These are phyloP conservation scores for Colossoma macropomum DNA, from an alignment of 2,113 vertebrate species.

Conservation along the genomic window DNA sequence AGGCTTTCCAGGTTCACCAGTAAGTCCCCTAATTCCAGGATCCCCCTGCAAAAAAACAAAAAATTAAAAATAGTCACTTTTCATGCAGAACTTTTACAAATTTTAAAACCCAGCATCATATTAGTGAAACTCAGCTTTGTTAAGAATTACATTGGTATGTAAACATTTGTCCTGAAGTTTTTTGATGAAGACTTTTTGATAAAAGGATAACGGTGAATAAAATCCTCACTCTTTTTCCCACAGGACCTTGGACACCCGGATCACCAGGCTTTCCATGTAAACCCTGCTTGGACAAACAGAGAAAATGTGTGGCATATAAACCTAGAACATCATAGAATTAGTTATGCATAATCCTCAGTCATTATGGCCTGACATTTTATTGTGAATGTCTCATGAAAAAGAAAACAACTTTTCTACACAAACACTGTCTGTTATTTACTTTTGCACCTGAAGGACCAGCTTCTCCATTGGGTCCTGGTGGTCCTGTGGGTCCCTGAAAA, in stretches of 20 bases:
- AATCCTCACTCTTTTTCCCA: conserved; percentile 74
- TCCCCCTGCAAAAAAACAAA: conserved; percentile 66
- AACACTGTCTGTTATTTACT: conserved; percentile 55
- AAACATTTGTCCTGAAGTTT: background rate
- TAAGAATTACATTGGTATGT: background rate
- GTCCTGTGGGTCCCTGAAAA: conserved; percentile 68
- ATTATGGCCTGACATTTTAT: too few species aligned
- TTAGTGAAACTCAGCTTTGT: background rate
- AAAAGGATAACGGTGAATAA: background rate
- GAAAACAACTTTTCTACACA: too few species aligned
- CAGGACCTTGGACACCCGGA: conserved; percentile 72
- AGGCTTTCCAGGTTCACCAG: conserved; percentile 68
- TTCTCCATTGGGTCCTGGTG: conserved; percentile 65
- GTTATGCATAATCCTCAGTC: too few species aligned
- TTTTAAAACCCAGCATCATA: too few species aligned
- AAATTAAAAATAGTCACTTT: background rate
- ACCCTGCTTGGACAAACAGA: conserved; percentile 65
- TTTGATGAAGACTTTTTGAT: background rate
- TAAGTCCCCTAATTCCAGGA: conserved; percentile 62
- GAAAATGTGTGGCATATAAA: background rate
- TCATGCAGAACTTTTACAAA: background rate
- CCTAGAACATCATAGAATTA: too few species aligned
- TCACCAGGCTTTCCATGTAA: conserved; percentile 69
- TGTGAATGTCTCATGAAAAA: too few species aligned
- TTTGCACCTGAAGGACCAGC: conserved; percentile 62